phyloP scores from a whole-genome alignment of 2,888 invertebrate species.

The Chrysolina haemoptera region DNA sequence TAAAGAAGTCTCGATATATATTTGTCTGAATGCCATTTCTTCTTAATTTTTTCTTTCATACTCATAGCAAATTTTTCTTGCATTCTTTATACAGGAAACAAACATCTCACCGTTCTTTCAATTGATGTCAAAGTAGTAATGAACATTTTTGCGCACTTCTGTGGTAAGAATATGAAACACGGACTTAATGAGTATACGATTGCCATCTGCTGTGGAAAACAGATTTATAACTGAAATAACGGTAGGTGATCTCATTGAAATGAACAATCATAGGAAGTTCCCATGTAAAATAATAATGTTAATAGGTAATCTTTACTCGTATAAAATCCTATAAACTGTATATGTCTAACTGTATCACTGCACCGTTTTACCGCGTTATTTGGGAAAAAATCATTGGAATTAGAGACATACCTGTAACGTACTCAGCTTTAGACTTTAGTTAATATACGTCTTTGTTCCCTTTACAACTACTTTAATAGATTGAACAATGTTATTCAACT shows the following conservation, averaged over 20 bases:
- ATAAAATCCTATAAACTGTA: no score
- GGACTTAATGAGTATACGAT: not conserved
- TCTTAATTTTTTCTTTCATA: no score
- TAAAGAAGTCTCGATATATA: no score
- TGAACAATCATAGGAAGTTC: slow-evolving; percentile 18
- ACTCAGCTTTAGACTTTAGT: not conserved
- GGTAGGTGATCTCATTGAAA: not conserved
- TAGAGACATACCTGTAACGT: no score
- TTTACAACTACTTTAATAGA: not conserved
- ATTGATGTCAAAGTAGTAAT: not conserved
- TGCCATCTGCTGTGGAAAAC: slow-evolving; percentile 11
- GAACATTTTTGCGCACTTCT: no score
- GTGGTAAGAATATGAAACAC: not conserved
- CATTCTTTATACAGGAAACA: no score
- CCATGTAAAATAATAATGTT: not conserved
- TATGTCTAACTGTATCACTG: no score
- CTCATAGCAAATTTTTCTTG: no score
- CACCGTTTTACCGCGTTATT: no score
- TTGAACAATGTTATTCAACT: not conserved
- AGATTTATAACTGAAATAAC: slow-evolving; percentile 2
- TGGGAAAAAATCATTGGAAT: no score
- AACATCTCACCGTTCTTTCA: not conserved
- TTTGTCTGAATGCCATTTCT: no score
- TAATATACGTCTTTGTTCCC: not conserved
- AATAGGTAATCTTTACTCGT: not conserved